Percentiles rank a stretch among this genome's conserved stretches.
phyloP scores from a whole-genome alignment of 2,113 vertebrate species.

The Hystrix brachyura region DNA sequence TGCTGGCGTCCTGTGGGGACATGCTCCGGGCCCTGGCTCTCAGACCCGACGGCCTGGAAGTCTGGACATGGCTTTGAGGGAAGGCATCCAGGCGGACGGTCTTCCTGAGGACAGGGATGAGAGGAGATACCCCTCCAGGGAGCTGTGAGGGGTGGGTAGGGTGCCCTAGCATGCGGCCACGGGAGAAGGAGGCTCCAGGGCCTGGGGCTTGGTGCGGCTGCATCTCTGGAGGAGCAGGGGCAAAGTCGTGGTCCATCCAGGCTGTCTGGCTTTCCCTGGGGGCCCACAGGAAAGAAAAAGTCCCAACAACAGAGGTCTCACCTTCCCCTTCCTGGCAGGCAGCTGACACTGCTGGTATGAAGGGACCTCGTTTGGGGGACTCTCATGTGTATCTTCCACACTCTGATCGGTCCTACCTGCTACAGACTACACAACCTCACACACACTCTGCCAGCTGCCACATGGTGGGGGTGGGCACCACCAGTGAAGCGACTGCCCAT shows the following conservation, averaged over 20 bases:
- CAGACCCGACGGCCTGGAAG: background rate
- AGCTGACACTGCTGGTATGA: background rate
- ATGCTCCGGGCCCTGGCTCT: background rate
- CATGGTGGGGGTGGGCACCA: accelerated
- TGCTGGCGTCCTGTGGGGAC: background rate
- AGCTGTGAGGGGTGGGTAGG: conserved; percentile 1
- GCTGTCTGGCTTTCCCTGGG: background rate
- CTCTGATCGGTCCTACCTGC: background rate
- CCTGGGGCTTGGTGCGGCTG: background rate
- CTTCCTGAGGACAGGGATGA: conserved; percentile 74
- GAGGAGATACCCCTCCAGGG: background rate
- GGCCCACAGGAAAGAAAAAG: background rate
- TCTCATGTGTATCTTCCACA: background rate
- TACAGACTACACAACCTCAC: background rate
- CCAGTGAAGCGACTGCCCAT: background rate
- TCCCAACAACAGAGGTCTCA: background rate
- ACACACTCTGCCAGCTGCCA: background rate
- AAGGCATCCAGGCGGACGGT: conserved; percentile 67
- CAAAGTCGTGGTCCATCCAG: conserved; percentile 74
- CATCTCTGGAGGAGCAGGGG: conserved; percentile 61
- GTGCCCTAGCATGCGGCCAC: conserved; percentile 64
- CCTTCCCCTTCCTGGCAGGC: background rate
- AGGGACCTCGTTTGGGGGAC: background rate
- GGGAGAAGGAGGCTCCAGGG: background rate
- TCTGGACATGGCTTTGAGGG: conserved; percentile 59